Percentiles rank a stretch among this genome's conserved stretches.
Evolutionary conservation across 2,797 vertebrate species (phyloP).

Genomic region (Pteropus rufus): DNA sequence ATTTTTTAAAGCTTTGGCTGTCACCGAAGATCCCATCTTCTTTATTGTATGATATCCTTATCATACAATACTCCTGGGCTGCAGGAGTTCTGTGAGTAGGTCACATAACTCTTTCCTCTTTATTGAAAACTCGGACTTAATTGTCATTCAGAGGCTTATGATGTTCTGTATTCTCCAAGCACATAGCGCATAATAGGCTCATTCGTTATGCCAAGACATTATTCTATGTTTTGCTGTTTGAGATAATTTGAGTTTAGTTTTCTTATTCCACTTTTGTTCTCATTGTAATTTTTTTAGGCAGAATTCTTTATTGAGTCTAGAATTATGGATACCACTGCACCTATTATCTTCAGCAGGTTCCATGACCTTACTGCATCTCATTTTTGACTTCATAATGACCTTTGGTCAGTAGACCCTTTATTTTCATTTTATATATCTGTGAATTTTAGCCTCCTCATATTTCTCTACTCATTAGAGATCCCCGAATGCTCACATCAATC

Average conservation of each 20-base stretch:
- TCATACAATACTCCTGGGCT: neutral
- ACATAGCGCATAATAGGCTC: neutral
- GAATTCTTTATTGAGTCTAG: neutral
- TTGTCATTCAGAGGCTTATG: neutral
- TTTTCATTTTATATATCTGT: neutral
- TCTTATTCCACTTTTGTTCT: neutral
- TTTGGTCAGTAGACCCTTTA: neutral
- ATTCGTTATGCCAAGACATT: neutral
- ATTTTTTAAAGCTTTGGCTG: neutral
- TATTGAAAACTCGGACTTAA: neutral
- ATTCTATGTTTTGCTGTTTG: neutral
- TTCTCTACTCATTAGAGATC: neutral
- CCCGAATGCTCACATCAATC: neutral
- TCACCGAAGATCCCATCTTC: neutral
- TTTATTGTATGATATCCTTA: neutral
- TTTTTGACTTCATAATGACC: neutral
- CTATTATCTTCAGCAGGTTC: neutral
- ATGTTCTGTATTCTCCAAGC: neutral
- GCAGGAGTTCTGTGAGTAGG: neutral
- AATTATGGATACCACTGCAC: neutral
- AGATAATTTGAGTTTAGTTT: neutral
- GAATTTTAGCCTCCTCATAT: neutral
- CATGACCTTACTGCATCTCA: neutral
- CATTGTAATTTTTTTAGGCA: neutral
- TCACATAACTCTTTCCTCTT: neutral